These are phyloP conservation scores for Micromys minutus DNA, from an alignment of 2,113 vertebrate genomes.

Conservation along the genomic window DNA sequence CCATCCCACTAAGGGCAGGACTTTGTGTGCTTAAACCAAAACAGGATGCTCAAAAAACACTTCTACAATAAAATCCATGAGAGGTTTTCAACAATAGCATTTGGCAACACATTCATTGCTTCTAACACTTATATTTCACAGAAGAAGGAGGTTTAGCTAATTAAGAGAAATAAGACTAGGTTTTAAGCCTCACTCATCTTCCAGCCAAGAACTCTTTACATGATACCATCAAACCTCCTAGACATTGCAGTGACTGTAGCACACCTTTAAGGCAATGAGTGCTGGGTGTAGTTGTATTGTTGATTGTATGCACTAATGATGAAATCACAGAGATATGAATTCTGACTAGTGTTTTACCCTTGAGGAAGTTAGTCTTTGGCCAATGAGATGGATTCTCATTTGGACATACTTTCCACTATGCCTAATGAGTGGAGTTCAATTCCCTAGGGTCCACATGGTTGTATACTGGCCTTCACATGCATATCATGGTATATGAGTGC, in stretches of 20 bases:
- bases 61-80: neutral
- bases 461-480: neutral
- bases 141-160: neutral
- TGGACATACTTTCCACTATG: neutral
- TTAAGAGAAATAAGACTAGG: conserved; percentile 19
- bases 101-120: neutral
- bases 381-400: neutral
- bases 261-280: conserved; percentile 21
- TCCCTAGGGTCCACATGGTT: neutral
- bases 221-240: neutral
- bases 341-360: conserved; percentile 32
- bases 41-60: conserved; percentile 29
- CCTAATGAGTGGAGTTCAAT: neutral
- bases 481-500: neutral
- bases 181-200: conserved; percentile 4
- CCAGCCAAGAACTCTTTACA: neutral
- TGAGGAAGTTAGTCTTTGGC: neutral
- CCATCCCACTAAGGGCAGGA: conserved; percentile 54
- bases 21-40: conserved; percentile 46
- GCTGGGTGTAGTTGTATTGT: neutral
- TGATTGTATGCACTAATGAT: neutral
- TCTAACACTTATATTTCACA: conserved; percentile 1
- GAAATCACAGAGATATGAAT: neutral
- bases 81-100: neutral
- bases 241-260: neutral